Evolutionary conservation across 2,113 vertebrate species (phyloP), one percentile per base, ranked within the genome.

Genomic region (Oryzias celebensis): DNA sequence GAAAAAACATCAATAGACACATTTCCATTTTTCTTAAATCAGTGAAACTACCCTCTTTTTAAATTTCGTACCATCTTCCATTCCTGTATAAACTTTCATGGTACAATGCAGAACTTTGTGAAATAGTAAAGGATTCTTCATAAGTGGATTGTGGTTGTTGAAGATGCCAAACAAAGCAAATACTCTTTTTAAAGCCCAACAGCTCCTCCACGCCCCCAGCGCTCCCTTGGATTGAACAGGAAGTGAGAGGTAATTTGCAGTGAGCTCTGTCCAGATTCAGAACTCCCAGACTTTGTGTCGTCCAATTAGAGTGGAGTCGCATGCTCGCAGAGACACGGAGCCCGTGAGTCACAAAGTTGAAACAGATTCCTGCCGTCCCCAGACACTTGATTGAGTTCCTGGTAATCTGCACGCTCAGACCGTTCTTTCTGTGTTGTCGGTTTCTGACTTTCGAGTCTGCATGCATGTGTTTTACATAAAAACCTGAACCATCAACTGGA

Each of bases 211-310:
- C 82, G 54, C 71, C 80, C 81, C 52, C 17, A 76, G 79, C 82
- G 85, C 80, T 71, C 56, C 42, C 73, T 84, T 75, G 68, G 79
- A 86, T 84, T 75, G 78, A 87, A 76, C 87, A 89, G 90, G 87
- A 89, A 88, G 85, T 77, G 62, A 81, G 83, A 4, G 69, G 84
- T 89, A 88, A 90, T 89, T 90, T 89, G 84, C 87, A 75, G 65
- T 83, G 87, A 85, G 87, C 73, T 87, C 85, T 89, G 90, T 86
- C 82, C 81, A 86, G 83, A 81, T 80, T 90, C 86, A 87, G 73
- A 79, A 66, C 77, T 80, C 81, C 77, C 82, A 90, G 88, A 91
- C 85, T 58, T 73, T 76, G 73, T 77, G 83, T 83, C 75, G 81
- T 90, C 78, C 84, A 83, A 89, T 90, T 87, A 89, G 68, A 82